Percentiles rank a stretch among this genome's conserved stretches.
phyloP scores from a whole-genome alignment of 2,113 vertebrate genomes.

The Gallinago paraguaiae region DNA sequence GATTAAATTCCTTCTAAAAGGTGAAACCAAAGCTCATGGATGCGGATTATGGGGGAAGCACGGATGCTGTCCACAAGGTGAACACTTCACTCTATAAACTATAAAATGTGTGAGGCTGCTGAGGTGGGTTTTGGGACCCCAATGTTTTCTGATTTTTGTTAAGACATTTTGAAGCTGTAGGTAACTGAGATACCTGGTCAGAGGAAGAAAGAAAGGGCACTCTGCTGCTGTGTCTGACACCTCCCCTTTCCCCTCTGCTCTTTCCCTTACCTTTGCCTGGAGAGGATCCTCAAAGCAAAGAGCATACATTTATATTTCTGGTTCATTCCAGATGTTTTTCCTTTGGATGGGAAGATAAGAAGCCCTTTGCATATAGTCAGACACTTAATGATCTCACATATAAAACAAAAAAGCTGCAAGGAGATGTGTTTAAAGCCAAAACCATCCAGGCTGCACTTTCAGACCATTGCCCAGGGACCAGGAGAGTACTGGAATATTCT shows the following conservation, averaged over 20 bases:
- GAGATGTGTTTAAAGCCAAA: not conserved
- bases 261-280: not conserved
- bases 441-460: not conserved
- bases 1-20: not conserved
- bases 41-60: not conserved
- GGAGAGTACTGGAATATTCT: not conserved
- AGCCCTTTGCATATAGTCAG: rapidly evolving
- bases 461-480: not conserved
- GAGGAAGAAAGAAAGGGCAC: not conserved
- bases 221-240: not conserved
- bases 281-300: not conserved
- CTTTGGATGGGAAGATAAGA: not conserved
- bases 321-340: not conserved
- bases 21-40: not conserved
- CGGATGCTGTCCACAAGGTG: not conserved
- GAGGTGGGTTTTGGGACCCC: rapidly evolving
- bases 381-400: not conserved
- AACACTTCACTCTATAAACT: not conserved
- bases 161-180: not conserved
- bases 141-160: not conserved
- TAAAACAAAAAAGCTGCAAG: not conserved
- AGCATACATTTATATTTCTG: not conserved
- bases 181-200: not conserved
- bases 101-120: rapidly evolving
- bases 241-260: not conserved